Conservation (phyloP, 2,888 invertebrate species). For the Meganola albula region DNA sequence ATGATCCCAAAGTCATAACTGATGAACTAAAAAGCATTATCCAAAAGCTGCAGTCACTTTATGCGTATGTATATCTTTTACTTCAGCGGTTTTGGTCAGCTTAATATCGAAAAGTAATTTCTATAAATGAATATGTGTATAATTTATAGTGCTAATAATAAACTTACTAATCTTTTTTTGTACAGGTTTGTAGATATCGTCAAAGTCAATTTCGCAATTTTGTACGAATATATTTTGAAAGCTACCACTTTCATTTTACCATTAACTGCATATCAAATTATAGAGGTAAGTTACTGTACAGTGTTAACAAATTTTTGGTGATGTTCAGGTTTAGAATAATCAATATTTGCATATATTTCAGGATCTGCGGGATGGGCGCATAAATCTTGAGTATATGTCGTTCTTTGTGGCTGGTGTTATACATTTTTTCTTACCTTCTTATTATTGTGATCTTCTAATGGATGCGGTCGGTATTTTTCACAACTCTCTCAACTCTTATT, state of each 20-base stretch:
- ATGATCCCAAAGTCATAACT: constrained; percentile 27
- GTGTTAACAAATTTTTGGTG: constrained; percentile 7
- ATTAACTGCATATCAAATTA: constrained; percentile 46
- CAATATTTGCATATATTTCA: constrained; percentile 24
- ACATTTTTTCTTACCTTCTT: constrained; percentile 55
- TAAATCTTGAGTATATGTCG: constrained; percentile 49
- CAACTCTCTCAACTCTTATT: no score
- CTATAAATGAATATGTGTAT: neutral
- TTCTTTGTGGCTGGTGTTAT: constrained; percentile 37
- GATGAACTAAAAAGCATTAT: constrained; percentile 42
- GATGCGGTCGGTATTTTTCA: constrained; percentile 52
- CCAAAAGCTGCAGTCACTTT: constrained; percentile 42
- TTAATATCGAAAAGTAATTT: neutral
- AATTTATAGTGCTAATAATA: neutral
- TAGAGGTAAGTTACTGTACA: constrained; percentile 35
- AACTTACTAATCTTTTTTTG: constrained; percentile 10
- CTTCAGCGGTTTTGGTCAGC: neutral
- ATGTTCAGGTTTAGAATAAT: neutral
- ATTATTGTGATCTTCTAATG: constrained; percentile 55
- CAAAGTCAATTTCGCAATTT: constrained; percentile 33
- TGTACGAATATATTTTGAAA: constrained; percentile 58
- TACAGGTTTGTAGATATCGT: constrained; percentile 40
- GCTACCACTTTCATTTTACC: constrained; percentile 49
- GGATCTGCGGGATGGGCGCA: constrained; percentile 33
- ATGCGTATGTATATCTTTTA: constrained; percentile 31